Base-by-base conservation (phyloP, 2,888 invertebrate species). In the Nemotelus nigrinus region DNA sequence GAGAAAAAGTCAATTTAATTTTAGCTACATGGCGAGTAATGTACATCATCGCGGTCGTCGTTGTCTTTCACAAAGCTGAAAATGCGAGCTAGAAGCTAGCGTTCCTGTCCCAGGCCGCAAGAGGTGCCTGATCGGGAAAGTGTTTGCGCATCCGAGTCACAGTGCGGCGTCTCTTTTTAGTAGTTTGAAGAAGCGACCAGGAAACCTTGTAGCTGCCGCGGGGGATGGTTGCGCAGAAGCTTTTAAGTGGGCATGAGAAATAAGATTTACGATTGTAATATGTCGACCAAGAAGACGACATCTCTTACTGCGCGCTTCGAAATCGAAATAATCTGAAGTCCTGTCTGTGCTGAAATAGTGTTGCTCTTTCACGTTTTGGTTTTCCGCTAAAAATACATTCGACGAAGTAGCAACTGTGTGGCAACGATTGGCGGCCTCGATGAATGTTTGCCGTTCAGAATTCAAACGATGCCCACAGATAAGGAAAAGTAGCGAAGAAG, bases 211-310 rank as follows among this genome's bases (percentile, higher is more conserved):
- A 53, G 53, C 10, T 53, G 10, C 53, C 53, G 10, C 10, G 53
- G 53, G 10, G 53, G 25, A 25, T 25, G 43, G 43, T 41, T 25
- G 3, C 44, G 50, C 5, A 3, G 39, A 25, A 44, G 41, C 68
- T 68, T 68, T 68, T 53, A 68, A 68, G 53, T 68, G 68, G 3
- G 48, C 50, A 39, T 60, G 47, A 55, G 48, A 63, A 55, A 74
- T 39, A 60, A 74, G 74, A 74, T 74, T 74, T 74, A 74, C 60
- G 47, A 39, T 43, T 63, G 53, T 63, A 47, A 45, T 57, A 58
- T 72, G 72, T 70, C 72, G 74, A 44, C 8, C 48, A 48, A 58
- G 45, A 74, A 74, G 74, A 60, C 63, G 48, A 58, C 70, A 72
- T 72, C 58, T 25, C 60, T 48, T 60, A 63, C 55, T 74, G n/a